Conservation (phyloP, 2,797 vertebrate genomes). For the Gymnothorax reevesii region DNA sequence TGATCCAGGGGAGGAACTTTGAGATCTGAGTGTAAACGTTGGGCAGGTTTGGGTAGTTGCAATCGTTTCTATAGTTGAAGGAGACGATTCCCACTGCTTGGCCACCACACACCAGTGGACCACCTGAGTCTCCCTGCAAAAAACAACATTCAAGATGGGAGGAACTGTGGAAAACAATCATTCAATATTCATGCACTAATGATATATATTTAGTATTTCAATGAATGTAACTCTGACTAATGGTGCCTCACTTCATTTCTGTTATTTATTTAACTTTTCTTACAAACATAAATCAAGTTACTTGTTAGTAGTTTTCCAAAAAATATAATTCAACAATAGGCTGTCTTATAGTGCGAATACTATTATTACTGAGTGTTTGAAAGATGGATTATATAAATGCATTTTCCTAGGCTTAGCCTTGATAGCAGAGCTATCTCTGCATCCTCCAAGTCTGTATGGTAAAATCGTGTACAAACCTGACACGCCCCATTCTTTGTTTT, state of each 20-base stretch:
- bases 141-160: neutral
- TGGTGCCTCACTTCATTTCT: neutral
- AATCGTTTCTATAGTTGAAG: slow-evolving; percentile 9
- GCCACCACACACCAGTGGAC: slow-evolving; percentile 61
- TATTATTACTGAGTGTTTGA: neutral
- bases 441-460: neutral
- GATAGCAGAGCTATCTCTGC: too few relatives aligned
- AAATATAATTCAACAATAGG: neutral
- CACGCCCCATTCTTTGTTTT: slow-evolving; percentile 32
- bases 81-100: slow-evolving; percentile 62
- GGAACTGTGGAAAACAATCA: neutral
- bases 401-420: neutral
- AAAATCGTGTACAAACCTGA: neutral
- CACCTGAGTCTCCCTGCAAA: slow-evolving; percentile 67
- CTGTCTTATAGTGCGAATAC: neutral
- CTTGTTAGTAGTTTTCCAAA: neutral
- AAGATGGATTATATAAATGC: neutral
- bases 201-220: too few relatives aligned
- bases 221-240: too few relatives aligned
- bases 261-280: neutral
- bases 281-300: neutral
- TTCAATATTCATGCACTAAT: too few relatives aligned
- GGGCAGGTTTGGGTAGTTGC: slow-evolving; percentile 55
- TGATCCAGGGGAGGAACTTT: slow-evolving; percentile 59
- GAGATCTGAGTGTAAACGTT: slow-evolving; percentile 65